Conservation (phyloP, 2,113 vertebrate species). For the Xyliphius kryptos region DNA sequence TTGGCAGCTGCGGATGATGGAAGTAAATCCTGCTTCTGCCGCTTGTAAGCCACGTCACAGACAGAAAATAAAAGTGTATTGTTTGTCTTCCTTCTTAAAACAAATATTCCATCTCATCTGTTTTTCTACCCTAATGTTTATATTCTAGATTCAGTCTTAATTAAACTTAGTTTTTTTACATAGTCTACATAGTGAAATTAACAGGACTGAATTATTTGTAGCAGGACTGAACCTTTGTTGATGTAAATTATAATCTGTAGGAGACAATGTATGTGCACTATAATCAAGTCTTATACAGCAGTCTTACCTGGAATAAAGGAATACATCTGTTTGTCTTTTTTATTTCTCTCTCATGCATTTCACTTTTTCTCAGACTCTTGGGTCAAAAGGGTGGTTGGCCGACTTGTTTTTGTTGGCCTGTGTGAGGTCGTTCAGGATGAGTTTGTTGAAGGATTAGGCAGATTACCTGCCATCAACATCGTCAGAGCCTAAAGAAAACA, state of each 20-base stretch:
- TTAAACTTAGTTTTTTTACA: no score
- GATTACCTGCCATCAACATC: conserved; percentile 48
- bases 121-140: conserved; percentile 4
- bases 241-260: conserved; percentile 21
- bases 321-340: no score
- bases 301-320: no score
- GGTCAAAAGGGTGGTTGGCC: conserved; percentile 26
- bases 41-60: conserved; percentile 3
- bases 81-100: no score
- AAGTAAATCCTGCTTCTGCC: conserved; percentile 16
- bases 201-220: conserved; percentile 5
- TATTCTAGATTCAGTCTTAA: conserved; percentile 9
- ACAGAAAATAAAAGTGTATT: no score
- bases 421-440: conserved; percentile 42
- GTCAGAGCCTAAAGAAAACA: conserved; percentile 38
- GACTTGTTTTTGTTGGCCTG: conserved; percentile 42
- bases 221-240: conserved; percentile 9
- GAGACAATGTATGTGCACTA: no score
- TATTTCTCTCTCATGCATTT: background rate
- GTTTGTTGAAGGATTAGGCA: conserved; percentile 40
- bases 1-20: conserved; percentile 34
- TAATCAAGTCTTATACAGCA: no score
- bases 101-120: conserved; percentile 12
- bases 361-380: conserved; percentile 7
- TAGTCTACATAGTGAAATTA: conserved; percentile 34